Conservation (phyloP, 2,113 vertebrate genomes). For the Athene cunicularia region DNA sequence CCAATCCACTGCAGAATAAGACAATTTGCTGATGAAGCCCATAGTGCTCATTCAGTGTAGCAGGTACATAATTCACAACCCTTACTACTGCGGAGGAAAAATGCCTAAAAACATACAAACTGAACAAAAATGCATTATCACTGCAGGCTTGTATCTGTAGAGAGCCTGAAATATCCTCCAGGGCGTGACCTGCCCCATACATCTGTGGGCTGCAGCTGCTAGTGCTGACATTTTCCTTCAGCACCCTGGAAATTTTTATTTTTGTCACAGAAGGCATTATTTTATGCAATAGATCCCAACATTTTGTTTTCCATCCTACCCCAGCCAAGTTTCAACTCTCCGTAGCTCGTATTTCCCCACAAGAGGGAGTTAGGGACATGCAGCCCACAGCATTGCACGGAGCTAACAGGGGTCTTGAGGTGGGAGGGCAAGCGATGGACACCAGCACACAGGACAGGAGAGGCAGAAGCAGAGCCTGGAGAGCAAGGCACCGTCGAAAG, state of each 20-base stretch:
- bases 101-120: not conserved
- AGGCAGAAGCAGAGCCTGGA: not conserved
- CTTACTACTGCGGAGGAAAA: not conserved
- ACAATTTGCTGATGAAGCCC: not conserved
- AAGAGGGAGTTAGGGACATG: constrained; percentile 22
- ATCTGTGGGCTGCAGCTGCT: not conserved
- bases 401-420: not conserved
- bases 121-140: not conserved
- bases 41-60: not conserved
- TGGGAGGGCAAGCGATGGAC: not conserved
- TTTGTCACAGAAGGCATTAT: constrained; percentile 1
- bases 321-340: not conserved
- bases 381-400: not conserved
- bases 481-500: not conserved
- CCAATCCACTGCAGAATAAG: not conserved
- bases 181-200: not conserved
- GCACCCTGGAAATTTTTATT: not conserved
- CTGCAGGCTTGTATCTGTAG: not conserved
- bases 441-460: not conserved
- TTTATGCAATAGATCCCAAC: constrained; percentile 7
- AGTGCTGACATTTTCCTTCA: constrained; percentile 3
- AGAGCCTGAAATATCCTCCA: not conserved
- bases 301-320: not conserved
- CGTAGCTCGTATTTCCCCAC: not conserved
- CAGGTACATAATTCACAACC: not conserved